phyloP scores from a whole-genome alignment of 1,140 invertebrate genomes.

The Stegodyphus mimosarum region DNA sequence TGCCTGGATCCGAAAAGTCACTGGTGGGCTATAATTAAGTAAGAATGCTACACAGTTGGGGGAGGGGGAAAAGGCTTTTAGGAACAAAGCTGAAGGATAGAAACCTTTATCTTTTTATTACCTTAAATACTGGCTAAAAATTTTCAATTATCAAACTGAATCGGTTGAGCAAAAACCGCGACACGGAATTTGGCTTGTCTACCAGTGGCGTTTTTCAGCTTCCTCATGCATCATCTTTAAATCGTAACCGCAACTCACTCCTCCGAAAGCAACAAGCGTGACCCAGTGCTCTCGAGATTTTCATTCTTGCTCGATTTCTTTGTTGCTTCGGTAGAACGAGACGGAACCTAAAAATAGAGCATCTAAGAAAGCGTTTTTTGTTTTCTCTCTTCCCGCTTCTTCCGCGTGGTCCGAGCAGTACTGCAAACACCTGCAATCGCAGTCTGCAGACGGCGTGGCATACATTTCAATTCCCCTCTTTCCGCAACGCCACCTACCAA shows the following conservation, averaged over 20 bases:
- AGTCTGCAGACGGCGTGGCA: conserved; percentile 27
- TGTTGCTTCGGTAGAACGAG: not conserved
- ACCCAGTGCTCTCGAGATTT: conserved; percentile 45
- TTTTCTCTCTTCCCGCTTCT: conserved; percentile 13
- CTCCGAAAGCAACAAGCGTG: conserved; percentile 21
- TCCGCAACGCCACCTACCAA: not conserved
- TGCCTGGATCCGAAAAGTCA: too few relatives aligned
- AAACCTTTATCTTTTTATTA: too few relatives aligned
- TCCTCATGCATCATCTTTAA: not conserved
- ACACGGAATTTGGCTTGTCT: too few relatives aligned
- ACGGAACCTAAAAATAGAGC: conserved; percentile 42
- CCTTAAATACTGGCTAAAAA: too few relatives aligned
- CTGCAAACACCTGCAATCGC: conserved; percentile 21
- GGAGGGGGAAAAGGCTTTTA: too few relatives aligned
- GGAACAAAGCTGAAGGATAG: too few relatives aligned
- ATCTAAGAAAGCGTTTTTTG: conserved; percentile 24
- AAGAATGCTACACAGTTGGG: too few relatives aligned
- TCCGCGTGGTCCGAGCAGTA: conserved; percentile 3
- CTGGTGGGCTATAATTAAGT: too few relatives aligned
- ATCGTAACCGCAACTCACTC: not conserved
- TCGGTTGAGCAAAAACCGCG: too few relatives aligned
- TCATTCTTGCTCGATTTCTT: conserved; percentile 9
- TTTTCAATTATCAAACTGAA: too few relatives aligned
- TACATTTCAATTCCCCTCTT: conserved; percentile 11
- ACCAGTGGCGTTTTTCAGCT: not conserved